Evolutionary conservation across 2,113 vertebrate species (phyloP), one percentile per base, ranked within the genome.

Genomic region (Octodon degus): DNA sequence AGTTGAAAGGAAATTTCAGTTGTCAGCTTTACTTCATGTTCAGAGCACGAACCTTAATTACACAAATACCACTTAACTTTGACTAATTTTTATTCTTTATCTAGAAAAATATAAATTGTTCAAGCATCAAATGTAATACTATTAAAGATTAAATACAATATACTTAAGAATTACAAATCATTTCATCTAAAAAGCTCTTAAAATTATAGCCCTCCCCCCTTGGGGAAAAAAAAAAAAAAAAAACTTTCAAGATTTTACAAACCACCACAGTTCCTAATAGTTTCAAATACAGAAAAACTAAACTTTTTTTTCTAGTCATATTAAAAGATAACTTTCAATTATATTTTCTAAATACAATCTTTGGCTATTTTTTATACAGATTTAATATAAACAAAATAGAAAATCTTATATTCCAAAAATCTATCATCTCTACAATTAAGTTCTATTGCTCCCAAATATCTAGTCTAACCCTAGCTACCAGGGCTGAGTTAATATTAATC

Each of bases 141-240:
- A 13, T 27, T 77, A 97, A 97, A 95, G 91, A 97, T 96, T 67
- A 60, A 97, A 63, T 97, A 97, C 97, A 98, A 97, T 96, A 97
- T 70, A 97, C 88, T 96, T 94, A 91, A 53, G 55, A 90, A 97
- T 83, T 89, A 85, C 43, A 86, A 88, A 76, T 55, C 30, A 74
- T 91, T 19, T 87, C 43, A 95, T 92, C 95, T 89, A 97, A 96
- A 89, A 67, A 5, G 79, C 76, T 95, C 25, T 95, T n/a, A 91
- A 96, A 97, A 93, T 58, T n/a, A 58, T 43, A 67, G 85, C 40
- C 2, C 12, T 25, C 72, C 19, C 37, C 20, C 34, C 55, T 17
- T 55, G 2, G 55, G 55, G 50, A 9, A 27, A 72, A 83, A 53
- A 65, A 84, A 90, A 84, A 90, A 76, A 25, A 80, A 43, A 40